Evolutionary conservation across 2,888 invertebrate species (phyloP), one percentile per base, ranked within the genome.

Genomic region (Busseola fusca): DNA sequence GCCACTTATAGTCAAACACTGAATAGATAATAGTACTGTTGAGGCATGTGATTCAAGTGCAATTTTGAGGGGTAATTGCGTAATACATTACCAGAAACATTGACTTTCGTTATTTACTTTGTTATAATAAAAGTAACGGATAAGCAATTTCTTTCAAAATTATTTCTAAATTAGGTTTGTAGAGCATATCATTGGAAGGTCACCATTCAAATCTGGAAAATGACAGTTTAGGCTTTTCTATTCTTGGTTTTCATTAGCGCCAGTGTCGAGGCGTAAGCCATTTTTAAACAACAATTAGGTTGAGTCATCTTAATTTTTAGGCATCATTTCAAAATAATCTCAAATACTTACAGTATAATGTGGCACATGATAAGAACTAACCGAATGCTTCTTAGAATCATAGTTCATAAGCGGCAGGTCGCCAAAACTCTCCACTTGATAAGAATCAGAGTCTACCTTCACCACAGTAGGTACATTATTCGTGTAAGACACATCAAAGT

Each of bases 331-430:
- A 30, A 75, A 50, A 63, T 21, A 34, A 81, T 69, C 4, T 66
- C 2, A 56, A 66, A 72, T 89, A 95, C 95, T 95, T 88, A 95
- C 95, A 52, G 93, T 92, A 81, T 95, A 95, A 89, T 95, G 95
- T 0, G 95, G 95, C 48, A 95, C 95, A 69, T 90, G 91, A 76
- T 95, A 95, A 0, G 95, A 95, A 78, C 92, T 93, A 59, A 94
- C 92, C 1, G 91, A 88, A 64, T 93, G 89, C 56, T 93, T 84
- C 72, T 95, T 94, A 25, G 94, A 93, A 69, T 92, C 87, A 80
- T 92, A 92, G 62, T 93, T 90, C 94, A 94, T 95, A 2, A 95
- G 77, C 1, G 95, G 95, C 48, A 95, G 80, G 42, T 91, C 87
- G 0, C 93, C 94, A 25, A 95, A 93, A 81, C 87, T 92, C 78